These are phyloP conservation scores for Pangasius mekongensis DNA, from an alignment of 2,797 vertebrate genomes.

Conservation along the genomic window DNA sequence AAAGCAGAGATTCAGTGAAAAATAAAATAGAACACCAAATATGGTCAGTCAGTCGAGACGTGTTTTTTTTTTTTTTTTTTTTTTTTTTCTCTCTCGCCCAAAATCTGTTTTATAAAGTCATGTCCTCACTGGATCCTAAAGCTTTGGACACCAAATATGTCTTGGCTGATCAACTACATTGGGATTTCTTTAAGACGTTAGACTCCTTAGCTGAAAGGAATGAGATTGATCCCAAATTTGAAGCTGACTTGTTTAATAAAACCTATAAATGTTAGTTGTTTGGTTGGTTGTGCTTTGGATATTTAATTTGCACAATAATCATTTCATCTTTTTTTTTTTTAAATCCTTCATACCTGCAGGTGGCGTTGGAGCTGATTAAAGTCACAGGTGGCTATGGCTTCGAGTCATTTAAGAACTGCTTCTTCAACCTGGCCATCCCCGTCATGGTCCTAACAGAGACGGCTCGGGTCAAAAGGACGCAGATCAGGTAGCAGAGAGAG, in stretches of 20 bases:
- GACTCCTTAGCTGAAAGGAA: neutral
- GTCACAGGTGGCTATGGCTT: conserved; percentile 84
- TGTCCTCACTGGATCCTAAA: neutral
- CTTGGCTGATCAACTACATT: neutral
- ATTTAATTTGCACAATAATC: neutral
- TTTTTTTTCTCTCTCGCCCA: neutral
- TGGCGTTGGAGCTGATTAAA: conserved; percentile 94
- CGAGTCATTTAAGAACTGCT: conserved; percentile 95
- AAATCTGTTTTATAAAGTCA: neutral
- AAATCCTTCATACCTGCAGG: conserved; percentile 71
- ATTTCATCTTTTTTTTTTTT: neutral
- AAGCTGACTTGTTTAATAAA: neutral
- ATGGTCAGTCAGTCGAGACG: neutral
- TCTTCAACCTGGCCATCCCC: conserved; percentile 97
- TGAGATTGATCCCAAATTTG: neutral
- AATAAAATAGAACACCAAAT: neutral
- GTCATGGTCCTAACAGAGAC: conserved; percentile 92
- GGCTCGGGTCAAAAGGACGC: conserved; percentile 85
- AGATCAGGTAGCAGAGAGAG: conserved; percentile 82
- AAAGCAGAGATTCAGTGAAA: neutral
- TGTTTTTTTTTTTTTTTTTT: neutral
- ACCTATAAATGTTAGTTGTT: neutral
- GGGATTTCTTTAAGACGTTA: neutral
- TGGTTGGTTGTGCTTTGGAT: neutral
- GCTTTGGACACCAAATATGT: neutral